A percentile compares a stretch with the other conserved stretches of the same genome.
phyloP scores from a whole-genome alignment of 2,888 invertebrate species.

The Petrolisthes manimaculis region DNA sequence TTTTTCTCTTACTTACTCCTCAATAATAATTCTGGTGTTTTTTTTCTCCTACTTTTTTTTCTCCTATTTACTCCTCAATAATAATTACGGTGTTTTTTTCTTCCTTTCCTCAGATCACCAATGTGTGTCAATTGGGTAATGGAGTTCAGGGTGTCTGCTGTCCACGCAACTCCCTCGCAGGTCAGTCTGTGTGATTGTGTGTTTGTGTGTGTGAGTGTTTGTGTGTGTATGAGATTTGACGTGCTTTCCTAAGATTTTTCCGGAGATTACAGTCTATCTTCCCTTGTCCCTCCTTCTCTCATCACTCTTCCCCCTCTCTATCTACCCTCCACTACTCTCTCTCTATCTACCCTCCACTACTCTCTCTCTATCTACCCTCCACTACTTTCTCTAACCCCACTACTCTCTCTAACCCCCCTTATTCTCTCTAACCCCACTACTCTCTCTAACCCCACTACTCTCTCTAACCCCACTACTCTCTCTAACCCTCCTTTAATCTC shows the following conservation, averaged over 20 bases:
- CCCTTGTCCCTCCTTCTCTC: not conserved
- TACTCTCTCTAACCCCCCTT: not conserved
- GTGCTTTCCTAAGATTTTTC: too few relatives aligned
- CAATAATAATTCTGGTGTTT: too few relatives aligned
- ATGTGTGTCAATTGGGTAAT: not conserved
- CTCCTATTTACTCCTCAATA: too few relatives aligned
- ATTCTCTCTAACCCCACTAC: not conserved
- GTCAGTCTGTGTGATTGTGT: not conserved
- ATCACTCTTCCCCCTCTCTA: not conserved
- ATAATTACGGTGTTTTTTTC: not conserved
- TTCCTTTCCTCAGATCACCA: slow-evolving; percentile 14
- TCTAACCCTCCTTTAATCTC: not conserved
- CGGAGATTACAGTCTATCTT: too few relatives aligned
- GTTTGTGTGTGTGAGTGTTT: not conserved
- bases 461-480: not conserved
- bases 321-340: slow-evolving; percentile 5
- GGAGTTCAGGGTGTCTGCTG: slow-evolving; percentile 32
- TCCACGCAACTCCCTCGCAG: not conserved
- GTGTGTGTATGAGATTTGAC: too few relatives aligned
- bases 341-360: not conserved
- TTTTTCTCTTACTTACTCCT: too few relatives aligned
- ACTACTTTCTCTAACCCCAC: not conserved
- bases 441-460: not conserved
- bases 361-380: not conserved
- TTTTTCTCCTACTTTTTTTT: too few relatives aligned